Base-by-base conservation (phyloP, 2,797 vertebrate species). In the Cuculus canorus region DNA sequence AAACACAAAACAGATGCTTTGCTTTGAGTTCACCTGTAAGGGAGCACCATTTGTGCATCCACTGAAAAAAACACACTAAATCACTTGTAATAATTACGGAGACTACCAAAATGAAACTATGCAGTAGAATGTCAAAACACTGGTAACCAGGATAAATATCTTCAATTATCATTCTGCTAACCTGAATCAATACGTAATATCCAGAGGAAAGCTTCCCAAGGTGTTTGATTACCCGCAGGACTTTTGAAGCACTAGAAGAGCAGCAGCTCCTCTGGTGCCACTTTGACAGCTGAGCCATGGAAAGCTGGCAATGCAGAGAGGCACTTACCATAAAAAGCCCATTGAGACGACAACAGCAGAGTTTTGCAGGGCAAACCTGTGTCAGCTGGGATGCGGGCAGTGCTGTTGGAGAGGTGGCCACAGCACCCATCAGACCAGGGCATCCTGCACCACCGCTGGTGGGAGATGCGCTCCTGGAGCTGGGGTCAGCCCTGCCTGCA, bases 321-420 rank as follows among this genome's bases (percentile, higher is more conserved):
- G 18, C 30, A 54, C 35, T 37, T 30, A 47, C 21, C 3, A 5
- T n/a, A 19, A 66, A 80, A 54, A 85, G 52, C 54, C 21, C 2
- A 2, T 13, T 68, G 33, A 79, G 13, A 15, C 0, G 0, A 83
- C 53, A 32, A 61, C 77, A 37, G 0, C 47, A 88, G 33, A 41
- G 61, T 45, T 89, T n/a, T 53, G 28, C 73, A 78, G 57, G 84
- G 52, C 64, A 88, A 68, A 52, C 27, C 54, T 52, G 39, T 0
- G 2, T 30, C 2, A 16, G 24, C 0, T 27, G 66, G 57, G 59
- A 57, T 4, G 22, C 4, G 0, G 24, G 21, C 1, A 2, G 33
- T 48, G 66, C 33, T 3, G 7, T 27, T 5, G 2, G 57, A 41
- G 24, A 19, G 48, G 33, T 1, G 1, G 56, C 37, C 9, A 5